Base-by-base conservation (phyloP, 92 coral and sea anemone genomes). In the Phymanthus crucifer region DNA sequence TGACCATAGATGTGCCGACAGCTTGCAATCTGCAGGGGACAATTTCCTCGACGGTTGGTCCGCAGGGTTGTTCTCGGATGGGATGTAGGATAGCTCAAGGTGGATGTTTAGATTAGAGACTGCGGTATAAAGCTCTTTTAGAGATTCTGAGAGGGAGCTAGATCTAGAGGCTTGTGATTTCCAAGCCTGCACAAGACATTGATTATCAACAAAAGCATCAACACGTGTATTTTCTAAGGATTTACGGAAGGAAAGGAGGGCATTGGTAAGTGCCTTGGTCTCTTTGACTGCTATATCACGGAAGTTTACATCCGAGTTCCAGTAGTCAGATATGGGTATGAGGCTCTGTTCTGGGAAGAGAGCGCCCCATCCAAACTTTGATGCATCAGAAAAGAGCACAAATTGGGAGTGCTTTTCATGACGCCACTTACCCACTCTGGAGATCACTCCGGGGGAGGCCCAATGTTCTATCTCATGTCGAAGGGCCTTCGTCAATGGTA, bases 31-130 rank as follows among this genome's bases (percentile, higher is more conserved):
- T 0, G 82, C 36, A 1, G 33, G 26, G 6, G 92, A 88, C 21
- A 69, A 46, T 11, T 56, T 29, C 43, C 92, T 50, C 9, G 86
- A 88, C 18, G 86, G 88, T 16, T 48, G n/a, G 52, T 88, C 89
- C 0, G 88, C 92, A 9, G 83, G 86, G 56, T 88, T 88, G 17
- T 61, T 70, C 7, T 34, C 33, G 7, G 79, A 17, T 0, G 83
- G 88, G 2, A 84, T 66, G 40, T 76, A 80, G 13, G 35, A 88
- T 12, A 57, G 48, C 73, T 9, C n/a, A n/a, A 88, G 84, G 5
- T 32, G 36, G 9, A 86, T 27, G 73, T 81, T 86, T 21, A 75
- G 40, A 8, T 18, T 16, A 19, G 7, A 4, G 36, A 29, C 31
- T 14, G 2, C 1, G 1, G 21, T 10, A 9, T 5, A 57, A 9